A percentile compares a stretch with the other conserved stretches of the same genome.
phyloP scores from a whole-genome alignment of 2,113 vertebrate species.

The Meles meles region DNA sequence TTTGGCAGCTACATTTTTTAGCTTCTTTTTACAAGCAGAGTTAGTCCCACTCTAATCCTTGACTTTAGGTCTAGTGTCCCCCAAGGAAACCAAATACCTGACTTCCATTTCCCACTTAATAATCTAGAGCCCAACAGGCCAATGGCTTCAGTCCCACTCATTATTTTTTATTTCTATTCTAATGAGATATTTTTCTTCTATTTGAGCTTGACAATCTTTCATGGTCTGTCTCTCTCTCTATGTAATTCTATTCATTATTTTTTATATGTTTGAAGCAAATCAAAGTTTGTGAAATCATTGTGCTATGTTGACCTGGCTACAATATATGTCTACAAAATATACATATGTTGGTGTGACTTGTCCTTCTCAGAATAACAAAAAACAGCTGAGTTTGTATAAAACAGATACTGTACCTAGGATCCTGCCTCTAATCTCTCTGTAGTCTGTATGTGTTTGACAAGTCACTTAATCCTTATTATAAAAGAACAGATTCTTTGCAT shows the following conservation, averaged over 20 bases:
- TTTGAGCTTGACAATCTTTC: not conserved
- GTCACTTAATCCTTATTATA: not conserved
- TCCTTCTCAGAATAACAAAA: not conserved
- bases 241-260: slow-evolving; percentile 13
- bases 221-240: not conserved
- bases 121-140: not conserved
- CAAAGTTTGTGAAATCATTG: not conserved
- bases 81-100: not conserved
- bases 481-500: not conserved
- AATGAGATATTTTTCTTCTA: not conserved
- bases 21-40: not conserved
- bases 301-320: not conserved
- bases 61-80: not conserved
- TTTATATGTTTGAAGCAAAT: not conserved
- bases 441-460: not conserved
- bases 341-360: not conserved
- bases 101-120: not conserved
- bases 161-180: not conserved
- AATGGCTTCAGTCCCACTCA: not conserved
- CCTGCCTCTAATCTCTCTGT: not conserved
- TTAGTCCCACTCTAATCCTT: not conserved
- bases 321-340: not conserved
- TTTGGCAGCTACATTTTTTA: not conserved
- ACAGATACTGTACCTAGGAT: not conserved
- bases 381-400: not conserved